Base-by-base conservation (phyloP, 2,113 vertebrate species). In the Eonycteris spelaea region DNA sequence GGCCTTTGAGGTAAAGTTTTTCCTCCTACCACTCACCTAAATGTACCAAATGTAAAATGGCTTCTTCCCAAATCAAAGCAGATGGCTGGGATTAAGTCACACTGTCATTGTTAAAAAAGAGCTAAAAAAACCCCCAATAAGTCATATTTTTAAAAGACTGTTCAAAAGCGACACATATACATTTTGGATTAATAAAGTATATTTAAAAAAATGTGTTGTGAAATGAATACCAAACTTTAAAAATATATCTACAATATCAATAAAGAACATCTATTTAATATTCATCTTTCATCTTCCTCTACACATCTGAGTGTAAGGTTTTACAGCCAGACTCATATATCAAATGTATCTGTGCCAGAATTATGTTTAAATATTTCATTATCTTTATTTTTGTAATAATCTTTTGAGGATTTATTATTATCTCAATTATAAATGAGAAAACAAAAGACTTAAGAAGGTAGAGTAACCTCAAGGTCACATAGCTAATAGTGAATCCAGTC, bases 51-150 rank as follows among this genome's bases (percentile, higher is more conserved):
- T 77, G 15, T 86, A 95, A 91, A 91, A 10, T 88, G 59, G 38
- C 38, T 94, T 94, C 51, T 95, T 84, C 5, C 22, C 59, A 91
- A 91, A 80, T 63, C 86, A 96, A 82, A 95, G 59, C 67, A 97
- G 83, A 91, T 67, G 83, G 13, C 67, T 86, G 93, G 63, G 63
- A 93, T 84, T 67, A 96, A 91, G 10, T 89, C 57, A 93, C 30
- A 33, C 48, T 91, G 51, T 90, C 79, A 95, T 22, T 79, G 85
- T 86, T 70, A 73, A 90, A 90, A 93, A 89, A 86, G 13, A 67
- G 90, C 53, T 85, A 89, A 85, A 94, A 48, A 92, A 92, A 93
- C 14, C 13, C 43, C 70, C 70, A 75, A 94, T 84, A 90, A 93
- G 82, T 71, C 30, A 26, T 71, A 95, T 67, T 92, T 88, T 68